A percentile compares a stretch with the other conserved stretches of the same genome.
phyloP scores from a whole-genome alignment of 2,797 vertebrate species.

The Columba guinea region DNA sequence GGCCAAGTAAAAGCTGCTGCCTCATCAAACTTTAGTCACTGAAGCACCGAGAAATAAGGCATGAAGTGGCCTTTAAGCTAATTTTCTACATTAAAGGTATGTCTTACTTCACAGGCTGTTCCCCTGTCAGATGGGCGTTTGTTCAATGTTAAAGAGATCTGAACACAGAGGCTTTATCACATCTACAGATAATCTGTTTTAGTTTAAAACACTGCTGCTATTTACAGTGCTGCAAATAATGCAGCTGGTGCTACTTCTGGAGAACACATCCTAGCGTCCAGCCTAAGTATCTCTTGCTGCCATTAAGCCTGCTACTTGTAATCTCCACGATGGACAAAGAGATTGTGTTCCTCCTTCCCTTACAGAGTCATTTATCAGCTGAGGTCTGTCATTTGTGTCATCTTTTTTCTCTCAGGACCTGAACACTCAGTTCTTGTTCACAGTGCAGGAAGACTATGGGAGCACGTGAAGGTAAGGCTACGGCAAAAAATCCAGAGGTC shows the following conservation, averaged over 20 bases:
- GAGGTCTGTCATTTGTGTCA: not conserved
- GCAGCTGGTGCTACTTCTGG: not conserved
- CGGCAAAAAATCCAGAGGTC: not conserved
- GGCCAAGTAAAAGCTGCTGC: not conserved
- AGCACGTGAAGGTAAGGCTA: not conserved
- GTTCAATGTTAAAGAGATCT: not conserved
- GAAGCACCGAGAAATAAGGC: not conserved
- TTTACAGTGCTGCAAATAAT: not conserved
- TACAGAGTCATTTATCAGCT: not conserved
- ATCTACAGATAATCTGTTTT: not conserved
- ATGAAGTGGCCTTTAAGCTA: not conserved
- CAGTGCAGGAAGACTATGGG: not conserved
- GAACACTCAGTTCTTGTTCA: not conserved
- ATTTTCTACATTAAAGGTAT: not conserved
- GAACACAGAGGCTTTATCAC: fast-evolving
- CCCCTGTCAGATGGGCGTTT: not conserved
- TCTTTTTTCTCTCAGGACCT: not conserved
- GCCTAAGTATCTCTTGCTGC: not conserved
- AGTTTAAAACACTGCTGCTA: not conserved
- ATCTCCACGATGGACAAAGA: not conserved
- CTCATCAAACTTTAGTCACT: not conserved
- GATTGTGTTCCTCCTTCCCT: not conserved
- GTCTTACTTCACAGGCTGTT: not conserved
- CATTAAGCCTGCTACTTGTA: not conserved
- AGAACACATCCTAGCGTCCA: fast-evolving